Evolutionary conservation across 1,140 invertebrate genomes (phyloP).

Genomic region (Aphis gossypii): DNA sequence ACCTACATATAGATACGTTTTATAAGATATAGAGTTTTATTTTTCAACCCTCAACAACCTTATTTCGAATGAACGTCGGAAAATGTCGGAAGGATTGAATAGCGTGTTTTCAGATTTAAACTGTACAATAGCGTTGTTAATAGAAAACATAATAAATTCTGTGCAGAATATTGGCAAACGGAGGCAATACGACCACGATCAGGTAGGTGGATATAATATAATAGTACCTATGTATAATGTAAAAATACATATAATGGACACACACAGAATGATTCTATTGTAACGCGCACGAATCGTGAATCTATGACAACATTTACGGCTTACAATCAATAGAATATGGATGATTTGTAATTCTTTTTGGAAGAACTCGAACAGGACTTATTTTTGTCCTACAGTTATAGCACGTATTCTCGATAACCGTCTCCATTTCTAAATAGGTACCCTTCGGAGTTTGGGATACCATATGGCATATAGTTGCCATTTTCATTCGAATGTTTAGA

Average conservation of each 20-base stretch:
- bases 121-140: background rate
- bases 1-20: background rate
- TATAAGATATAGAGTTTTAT: background rate
- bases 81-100: constrained; percentile 32
- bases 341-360: background rate
- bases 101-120: background rate
- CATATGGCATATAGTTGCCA: background rate
- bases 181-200: background rate
- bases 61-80: background rate
- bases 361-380: background rate
- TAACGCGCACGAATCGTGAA: background rate
- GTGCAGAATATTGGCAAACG: background rate
- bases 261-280: background rate
- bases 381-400: background rate
- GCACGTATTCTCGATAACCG: background rate
- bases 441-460: background rate
- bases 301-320: background rate
- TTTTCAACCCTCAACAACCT: background rate
- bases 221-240: background rate
- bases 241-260: background rate
- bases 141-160: background rate
- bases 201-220: background rate
- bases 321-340: background rate
- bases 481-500: background rate
- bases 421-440: background rate